A percentile compares a stretch with the other conserved stretches of the same genome.
Evolutionary conservation across 2,888 invertebrate species (phyloP).

Genomic region (Stenodema calcarata): DNA sequence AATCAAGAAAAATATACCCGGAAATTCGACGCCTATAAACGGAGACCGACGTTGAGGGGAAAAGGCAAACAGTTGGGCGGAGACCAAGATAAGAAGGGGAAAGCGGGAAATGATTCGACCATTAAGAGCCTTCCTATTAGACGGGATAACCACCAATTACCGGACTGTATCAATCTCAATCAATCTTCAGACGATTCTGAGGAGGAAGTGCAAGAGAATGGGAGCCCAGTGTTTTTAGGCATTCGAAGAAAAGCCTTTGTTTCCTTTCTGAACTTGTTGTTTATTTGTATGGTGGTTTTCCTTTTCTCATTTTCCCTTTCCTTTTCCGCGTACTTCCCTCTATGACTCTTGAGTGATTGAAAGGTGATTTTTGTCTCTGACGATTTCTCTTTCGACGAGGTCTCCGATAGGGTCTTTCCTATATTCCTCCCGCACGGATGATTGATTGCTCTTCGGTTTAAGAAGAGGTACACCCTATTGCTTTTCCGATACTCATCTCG

Average conservation of each 20-base stretch:
- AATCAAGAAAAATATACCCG: background rate
- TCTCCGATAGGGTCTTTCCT: background rate
- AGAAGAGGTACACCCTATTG: slow-evolving; percentile 3
- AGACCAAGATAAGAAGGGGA: background rate
- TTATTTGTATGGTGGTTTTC: background rate
- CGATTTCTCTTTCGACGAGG: background rate
- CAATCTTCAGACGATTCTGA: slow-evolving; percentile 26
- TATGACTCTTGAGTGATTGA: background rate
- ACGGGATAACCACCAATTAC: slow-evolving; percentile 37
- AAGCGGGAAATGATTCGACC: slow-evolving; percentile 29
- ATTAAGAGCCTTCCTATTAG: slow-evolving; percentile 31
- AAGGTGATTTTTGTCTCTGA: slow-evolving; percentile 21
- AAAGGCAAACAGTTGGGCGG: background rate
- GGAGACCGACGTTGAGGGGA: background rate
- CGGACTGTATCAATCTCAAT: slow-evolving; percentile 45
- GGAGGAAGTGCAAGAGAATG: background rate
- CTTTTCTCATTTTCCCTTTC: background rate
- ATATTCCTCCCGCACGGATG: background rate
- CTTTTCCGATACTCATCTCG: slow-evolving; percentile 35
- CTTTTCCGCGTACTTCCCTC: background rate
- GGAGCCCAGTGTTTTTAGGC: background rate
- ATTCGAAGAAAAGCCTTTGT: slow-evolving; percentile 20
- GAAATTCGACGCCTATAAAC: background rate
- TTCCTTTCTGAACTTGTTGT: background rate
- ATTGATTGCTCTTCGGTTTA: slow-evolving; percentile 11